A percentile compares a stretch with the other conserved stretches of the same genome.
These are phyloP conservation scores for Helicorthomorpha holstii DNA, from an alignment of 1,140 invertebrate genomes.

Conservation along the genomic window DNA sequence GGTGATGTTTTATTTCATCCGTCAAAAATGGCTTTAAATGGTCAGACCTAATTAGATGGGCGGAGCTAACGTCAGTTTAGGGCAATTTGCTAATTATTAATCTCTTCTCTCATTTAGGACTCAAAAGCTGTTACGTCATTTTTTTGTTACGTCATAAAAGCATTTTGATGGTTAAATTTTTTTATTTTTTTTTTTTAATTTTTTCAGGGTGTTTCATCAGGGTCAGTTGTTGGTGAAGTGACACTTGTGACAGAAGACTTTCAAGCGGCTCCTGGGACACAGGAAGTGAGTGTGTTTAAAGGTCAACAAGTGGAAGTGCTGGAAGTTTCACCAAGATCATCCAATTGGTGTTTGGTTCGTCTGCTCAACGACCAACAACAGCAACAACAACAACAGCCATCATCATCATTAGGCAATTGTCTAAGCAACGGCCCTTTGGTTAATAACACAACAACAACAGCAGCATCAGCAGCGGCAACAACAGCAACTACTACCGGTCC, in stretches of 20 bases:
- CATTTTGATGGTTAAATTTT: background rate
- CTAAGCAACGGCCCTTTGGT: slow-evolving; percentile 68
- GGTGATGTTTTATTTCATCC: too few relatives aligned
- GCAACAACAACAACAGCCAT: too few relatives aligned
- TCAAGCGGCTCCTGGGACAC: slow-evolving; percentile 42
- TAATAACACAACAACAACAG: slow-evolving; percentile 54
- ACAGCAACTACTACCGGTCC: too few relatives aligned
- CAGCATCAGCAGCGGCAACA: too few relatives aligned
- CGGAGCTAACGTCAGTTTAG: too few relatives aligned
- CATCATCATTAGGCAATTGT: slow-evolving; percentile 31
- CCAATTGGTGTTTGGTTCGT: slow-evolving; percentile 28
- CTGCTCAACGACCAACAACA: slow-evolving; percentile 21
- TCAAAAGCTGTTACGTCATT: too few relatives aligned
- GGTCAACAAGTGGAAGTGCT: slow-evolving; percentile 85
- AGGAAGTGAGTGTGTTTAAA: slow-evolving; percentile 58
- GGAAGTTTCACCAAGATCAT: slow-evolving; percentile 36
- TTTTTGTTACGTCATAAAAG: background rate
- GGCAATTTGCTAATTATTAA: too few relatives aligned
- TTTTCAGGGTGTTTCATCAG: background rate
- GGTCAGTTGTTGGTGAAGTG: slow-evolving; percentile 45
- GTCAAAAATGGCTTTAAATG: too few relatives aligned
- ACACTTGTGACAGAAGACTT: slow-evolving; percentile 74
- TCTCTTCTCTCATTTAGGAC: too few relatives aligned
- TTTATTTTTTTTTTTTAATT: background rate
- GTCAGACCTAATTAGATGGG: too few relatives aligned